Evolutionary conservation across 2,888 invertebrate species (phyloP).

Genomic region (Drosophila greeni): DNA sequence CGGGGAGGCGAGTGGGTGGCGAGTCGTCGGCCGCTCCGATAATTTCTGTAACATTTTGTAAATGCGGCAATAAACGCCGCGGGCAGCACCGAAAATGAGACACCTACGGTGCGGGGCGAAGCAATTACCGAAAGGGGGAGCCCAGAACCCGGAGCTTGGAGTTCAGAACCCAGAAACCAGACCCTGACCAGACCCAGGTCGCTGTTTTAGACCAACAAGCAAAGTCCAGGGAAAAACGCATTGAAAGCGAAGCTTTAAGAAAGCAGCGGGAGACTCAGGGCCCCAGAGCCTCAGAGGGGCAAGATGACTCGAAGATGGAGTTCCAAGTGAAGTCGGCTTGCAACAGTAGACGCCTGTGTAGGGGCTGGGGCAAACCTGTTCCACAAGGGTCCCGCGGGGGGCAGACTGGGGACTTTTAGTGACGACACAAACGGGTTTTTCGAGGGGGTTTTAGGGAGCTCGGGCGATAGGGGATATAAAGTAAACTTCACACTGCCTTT

Average conservation of each 20-base stretch:
- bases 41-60: slow-evolving; percentile 50
- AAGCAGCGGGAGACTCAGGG: slow-evolving; percentile 28
- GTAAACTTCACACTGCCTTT: slow-evolving; percentile 60
- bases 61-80: slow-evolving; percentile 46
- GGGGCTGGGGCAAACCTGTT: slow-evolving; percentile 51
- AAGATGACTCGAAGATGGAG: slow-evolving; percentile 29
- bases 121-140: slow-evolving; percentile 47
- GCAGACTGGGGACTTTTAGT: slow-evolving; percentile 54
- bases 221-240: slow-evolving; percentile 42
- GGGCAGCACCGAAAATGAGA: slow-evolving; percentile 48
- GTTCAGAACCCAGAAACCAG: background rate
- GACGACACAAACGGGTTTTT: slow-evolving; percentile 71
- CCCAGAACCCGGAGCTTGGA: slow-evolving; percentile 30
- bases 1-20: slow-evolving; percentile 18
- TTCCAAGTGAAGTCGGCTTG: slow-evolving; percentile 54
- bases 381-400: slow-evolving; percentile 33
- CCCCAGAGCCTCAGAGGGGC: background rate
- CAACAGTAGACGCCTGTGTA: slow-evolving; percentile 58
- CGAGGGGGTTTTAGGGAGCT: slow-evolving; percentile 13
- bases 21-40: slow-evolving; percentile 35
- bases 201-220: slow-evolving; percentile 36
- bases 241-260: slow-evolving; percentile 64
- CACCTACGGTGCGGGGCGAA: slow-evolving; percentile 41
- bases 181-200: background rate
- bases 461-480: slow-evolving; percentile 12